phyloP scores from a whole-genome alignment of 2,113 vertebrate species.

The Bolborhynchus lineola region DNA sequence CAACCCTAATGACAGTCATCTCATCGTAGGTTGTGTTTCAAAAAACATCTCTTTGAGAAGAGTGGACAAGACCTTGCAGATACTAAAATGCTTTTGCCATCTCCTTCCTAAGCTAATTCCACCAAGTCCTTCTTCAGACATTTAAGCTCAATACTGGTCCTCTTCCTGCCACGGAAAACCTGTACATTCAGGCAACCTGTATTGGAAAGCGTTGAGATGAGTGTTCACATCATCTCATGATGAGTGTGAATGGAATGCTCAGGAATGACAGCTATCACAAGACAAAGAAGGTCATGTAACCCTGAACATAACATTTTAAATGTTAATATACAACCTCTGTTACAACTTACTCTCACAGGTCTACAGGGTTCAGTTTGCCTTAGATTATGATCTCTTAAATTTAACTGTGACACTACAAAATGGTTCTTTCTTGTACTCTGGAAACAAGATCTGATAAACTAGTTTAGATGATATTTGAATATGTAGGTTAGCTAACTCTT shows the following conservation, averaged over 20 bases:
- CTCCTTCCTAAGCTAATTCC: background rate
- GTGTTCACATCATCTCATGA: too few species aligned
- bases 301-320: background rate
- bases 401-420: background rate
- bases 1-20: background rate
- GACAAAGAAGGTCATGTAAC: background rate
- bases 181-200: background rate
- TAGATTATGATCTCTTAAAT: slow-evolving; percentile 13
- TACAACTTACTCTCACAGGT: background rate
- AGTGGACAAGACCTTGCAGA: background rate
- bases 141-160: background rate
- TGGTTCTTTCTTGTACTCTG: background rate
- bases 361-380: background rate
- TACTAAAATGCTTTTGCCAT: background rate
- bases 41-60: background rate
- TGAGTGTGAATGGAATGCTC: too few species aligned
- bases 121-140: background rate
- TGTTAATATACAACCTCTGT: background rate
- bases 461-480: background rate
- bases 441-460: background rate
- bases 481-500: background rate
- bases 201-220: background rate
- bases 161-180: background rate
- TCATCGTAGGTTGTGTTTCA: background rate
- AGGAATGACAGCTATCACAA: background rate